Evolutionary conservation across 2,888 invertebrate species (phyloP), one percentile per base, ranked within the genome.

Genomic region (Alitta virens): DNA sequence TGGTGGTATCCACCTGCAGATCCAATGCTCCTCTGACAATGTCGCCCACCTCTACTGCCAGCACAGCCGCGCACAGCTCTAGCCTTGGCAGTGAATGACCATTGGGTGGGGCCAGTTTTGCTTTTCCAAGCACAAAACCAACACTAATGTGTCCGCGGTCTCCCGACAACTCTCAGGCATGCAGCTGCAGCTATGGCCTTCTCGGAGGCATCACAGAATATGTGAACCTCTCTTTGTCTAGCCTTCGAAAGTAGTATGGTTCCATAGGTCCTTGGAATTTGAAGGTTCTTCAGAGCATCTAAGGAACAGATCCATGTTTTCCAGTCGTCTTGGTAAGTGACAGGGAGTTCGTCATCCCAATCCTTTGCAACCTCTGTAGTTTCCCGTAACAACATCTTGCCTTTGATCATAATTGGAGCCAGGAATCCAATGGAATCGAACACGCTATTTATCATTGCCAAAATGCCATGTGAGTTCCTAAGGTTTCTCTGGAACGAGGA

Each of bases 381-480:
- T 18, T 53, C 23, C 23, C 59, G 63, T 2, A 63, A 24, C 2
- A 63, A 40, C 24, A 18, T 40, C 27, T 63, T 63, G 2, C 52
- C 57, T 21, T 5, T 42, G 60, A 60, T 68, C 70, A 75, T 27
- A 78, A 78, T 56, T 78, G 81, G 43, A 79, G 82, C 21, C 83
- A 84, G 56, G 84, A 83, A 25, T 84, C 84, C 63, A 23, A 63
- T 33, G 9, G 63, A 56, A 62, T 63, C 63, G 38, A 49, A 63
- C 1, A 63, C 18, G 18, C 60, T 62, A 2, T 60, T 33, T 2
- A 55, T 49, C 2, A 55, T 55, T 2, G 63, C 40, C 14, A 63
- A 50, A 33, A 63, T 49, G 16, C 63, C 60, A 23, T 55, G 9
- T 9, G 63, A 42, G 1, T 67, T 68, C 62, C 3, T 24, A 2